Base-by-base conservation (phyloP, 2,888 invertebrate genomes). In the Epistrophe eligans region DNA sequence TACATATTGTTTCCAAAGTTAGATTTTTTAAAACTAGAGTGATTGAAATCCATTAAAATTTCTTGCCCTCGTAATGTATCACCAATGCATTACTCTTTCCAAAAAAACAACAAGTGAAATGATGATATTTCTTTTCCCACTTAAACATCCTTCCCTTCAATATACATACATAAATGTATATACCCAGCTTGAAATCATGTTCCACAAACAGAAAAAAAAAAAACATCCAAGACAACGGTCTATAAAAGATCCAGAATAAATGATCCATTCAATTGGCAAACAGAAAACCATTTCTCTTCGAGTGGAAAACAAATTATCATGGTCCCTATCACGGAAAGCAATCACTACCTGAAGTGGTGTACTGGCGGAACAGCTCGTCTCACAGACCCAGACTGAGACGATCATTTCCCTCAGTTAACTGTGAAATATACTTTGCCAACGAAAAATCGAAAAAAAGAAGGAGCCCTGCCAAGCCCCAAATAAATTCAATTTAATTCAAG, bases 401-500 rank as follows among this genome's bases (percentile, higher is more conserved):
- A 52, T 64, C 76, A 60, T 50, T 81, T 58, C 55, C 38, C n/a
- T 17, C 64, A 45, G 35, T 67, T 81, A 85, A 85, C 85, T 85
- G 85, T 85, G 82, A 82, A 85, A 77, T 70, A 70, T 84, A 24
- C 24, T 73, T 77, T 24, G 60, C 48, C 52, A 77, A 81, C 48
- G 24, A 17, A 35, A 32, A 52, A 24, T 24, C 28, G 24, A 24
- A 24, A 24, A 24, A 48, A 32, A 55, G 38, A 52, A 50, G 19
- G 35, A 64, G 64, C 66, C 57, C 70, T 74, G 45, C 67, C 73
- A 72, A 81, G 70, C 24, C 77, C 72, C 77, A 82, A 77, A 85
- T 85, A 85, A 85, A 85, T 82, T 85, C 77, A 74, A 85, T 77
- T 85, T 85, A 77, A 85, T 85, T 82, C 82, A 82, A 73, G 82